Percentiles rank a stretch among this genome's conserved stretches.
phyloP scores from a whole-genome alignment of 1,140 invertebrate genomes.

The Drosophila nikananu region DNA sequence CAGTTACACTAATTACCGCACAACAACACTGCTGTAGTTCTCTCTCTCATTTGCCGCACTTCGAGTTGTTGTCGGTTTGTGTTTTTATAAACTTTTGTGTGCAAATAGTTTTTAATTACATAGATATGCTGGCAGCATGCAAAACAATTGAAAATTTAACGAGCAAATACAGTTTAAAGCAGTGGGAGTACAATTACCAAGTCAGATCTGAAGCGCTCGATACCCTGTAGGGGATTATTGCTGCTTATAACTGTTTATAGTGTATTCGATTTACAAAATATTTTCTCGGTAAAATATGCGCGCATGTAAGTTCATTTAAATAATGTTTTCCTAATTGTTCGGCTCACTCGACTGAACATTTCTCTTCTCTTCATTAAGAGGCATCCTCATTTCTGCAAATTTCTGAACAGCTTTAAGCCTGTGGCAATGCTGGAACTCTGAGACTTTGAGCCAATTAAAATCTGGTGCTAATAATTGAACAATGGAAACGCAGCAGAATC shows the following conservation, averaged over 20 bases:
- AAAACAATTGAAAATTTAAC: conserved; percentile 36
- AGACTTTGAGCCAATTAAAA: conserved; percentile 1
- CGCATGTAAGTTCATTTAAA: not conserved
- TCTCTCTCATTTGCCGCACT: conserved; percentile 27
- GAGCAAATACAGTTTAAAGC: conserved; percentile 44
- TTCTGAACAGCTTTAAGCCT: not conserved
- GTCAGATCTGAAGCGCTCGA: not conserved
- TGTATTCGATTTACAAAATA: not conserved
- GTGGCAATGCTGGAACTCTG: not conserved
- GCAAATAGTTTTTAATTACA: conserved; percentile 79
- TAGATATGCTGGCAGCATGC: conserved; percentile 45
- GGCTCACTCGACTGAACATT: not conserved
- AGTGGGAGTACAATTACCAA: not conserved
- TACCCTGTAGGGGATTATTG: conserved; percentile 3
- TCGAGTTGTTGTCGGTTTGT: conserved; percentile 35
- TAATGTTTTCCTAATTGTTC: not conserved
- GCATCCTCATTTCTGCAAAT: not conserved
- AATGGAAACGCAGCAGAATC: conserved; percentile 1
- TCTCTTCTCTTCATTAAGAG: not conserved
- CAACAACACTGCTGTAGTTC: conserved; percentile 48
- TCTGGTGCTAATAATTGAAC: conserved; percentile 9
- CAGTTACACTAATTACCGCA: conserved; percentile 73
- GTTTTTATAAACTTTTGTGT: conserved; percentile 67
- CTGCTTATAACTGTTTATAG: not conserved
- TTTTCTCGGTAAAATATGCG: not conserved